Evolutionary conservation across 2,888 invertebrate species (phyloP).

Genomic region (Cephalotes varians): DNA sequence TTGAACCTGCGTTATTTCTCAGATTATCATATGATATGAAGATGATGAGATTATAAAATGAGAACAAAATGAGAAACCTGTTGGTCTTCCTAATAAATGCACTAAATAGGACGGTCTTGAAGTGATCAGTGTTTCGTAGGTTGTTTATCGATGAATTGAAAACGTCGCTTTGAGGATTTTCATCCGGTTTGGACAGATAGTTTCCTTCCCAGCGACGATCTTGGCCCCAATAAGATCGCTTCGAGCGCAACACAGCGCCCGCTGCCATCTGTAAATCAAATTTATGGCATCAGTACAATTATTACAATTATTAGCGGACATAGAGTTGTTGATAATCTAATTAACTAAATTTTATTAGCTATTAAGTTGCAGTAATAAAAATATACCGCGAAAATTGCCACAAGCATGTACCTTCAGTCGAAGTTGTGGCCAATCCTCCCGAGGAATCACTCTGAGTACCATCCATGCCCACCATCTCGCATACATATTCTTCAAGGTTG

Average conservation of each 20-base stretch:
- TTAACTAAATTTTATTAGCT: background rate
- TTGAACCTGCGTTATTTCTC: conserved; percentile 86
- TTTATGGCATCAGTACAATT: background rate
- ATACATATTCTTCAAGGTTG: conserved; percentile 88
- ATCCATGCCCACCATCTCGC: conserved; percentile 96
- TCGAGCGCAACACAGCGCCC: conserved; percentile 90
- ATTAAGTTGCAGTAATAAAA: background rate
- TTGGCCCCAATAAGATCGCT: conserved; percentile 91
- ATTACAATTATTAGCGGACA: too few relatives aligned
- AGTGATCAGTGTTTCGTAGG: conserved; percentile 90
- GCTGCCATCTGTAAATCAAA: conserved; percentile 88
- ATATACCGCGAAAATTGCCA: background rate
- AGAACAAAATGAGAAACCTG: conserved; percentile 73
- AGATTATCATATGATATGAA: background rate
- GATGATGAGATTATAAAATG: conserved; percentile 9
- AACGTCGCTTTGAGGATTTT: conserved; percentile 89
- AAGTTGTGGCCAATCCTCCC: conserved; percentile 95
- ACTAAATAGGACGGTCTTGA: conserved; percentile 86
- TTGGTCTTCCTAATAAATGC: conserved; percentile 84
- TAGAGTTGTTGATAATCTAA: background rate
- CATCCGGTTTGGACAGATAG: conserved; percentile 90
- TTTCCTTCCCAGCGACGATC: conserved; percentile 94
- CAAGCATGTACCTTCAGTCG: conserved; percentile 88
- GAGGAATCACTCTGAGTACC: conserved; percentile 93
- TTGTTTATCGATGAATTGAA: conserved; percentile 90